phyloP scores from a whole-genome alignment of 2,797 vertebrate species.

The Dermochelys coriacea region DNA sequence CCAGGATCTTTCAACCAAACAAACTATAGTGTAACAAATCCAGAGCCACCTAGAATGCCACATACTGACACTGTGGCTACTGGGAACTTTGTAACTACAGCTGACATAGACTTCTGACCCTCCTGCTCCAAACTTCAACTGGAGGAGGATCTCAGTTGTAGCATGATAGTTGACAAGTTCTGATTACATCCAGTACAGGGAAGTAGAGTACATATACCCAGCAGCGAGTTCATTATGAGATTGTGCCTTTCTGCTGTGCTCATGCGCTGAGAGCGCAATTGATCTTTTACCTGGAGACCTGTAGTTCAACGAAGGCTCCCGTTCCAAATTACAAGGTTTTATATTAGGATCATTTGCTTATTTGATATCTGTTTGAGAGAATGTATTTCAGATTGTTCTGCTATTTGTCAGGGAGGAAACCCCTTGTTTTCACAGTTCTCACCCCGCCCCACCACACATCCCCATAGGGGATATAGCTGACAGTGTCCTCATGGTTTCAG shows the following conservation, averaged over 20 bases:
- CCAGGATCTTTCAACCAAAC: neutral
- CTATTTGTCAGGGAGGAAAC: neutral
- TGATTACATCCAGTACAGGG: neutral
- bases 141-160: neutral
- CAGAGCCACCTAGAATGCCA: neutral
- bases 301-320: neutral
- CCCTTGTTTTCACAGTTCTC: neutral
- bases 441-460: neutral
- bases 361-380: neutral
- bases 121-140: neutral
- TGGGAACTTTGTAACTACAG: neutral
- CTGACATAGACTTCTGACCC: neutral
- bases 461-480: neutral
- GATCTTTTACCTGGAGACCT: neutral
- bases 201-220: neutral
- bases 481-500: neutral
- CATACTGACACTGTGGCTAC: neutral
- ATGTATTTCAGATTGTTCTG: neutral
- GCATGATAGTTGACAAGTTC: neutral
- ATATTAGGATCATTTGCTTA: neutral
- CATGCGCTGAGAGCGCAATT: rapidly evolving
- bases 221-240: neutral
- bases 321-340: neutral
- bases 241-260: neutral
- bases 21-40: neutral